A percentile compares a stretch with the other conserved stretches of the same genome.
Evolutionary conservation across 2,113 vertebrate genomes (phyloP).

Genomic region (Corythornis cristatus): DNA sequence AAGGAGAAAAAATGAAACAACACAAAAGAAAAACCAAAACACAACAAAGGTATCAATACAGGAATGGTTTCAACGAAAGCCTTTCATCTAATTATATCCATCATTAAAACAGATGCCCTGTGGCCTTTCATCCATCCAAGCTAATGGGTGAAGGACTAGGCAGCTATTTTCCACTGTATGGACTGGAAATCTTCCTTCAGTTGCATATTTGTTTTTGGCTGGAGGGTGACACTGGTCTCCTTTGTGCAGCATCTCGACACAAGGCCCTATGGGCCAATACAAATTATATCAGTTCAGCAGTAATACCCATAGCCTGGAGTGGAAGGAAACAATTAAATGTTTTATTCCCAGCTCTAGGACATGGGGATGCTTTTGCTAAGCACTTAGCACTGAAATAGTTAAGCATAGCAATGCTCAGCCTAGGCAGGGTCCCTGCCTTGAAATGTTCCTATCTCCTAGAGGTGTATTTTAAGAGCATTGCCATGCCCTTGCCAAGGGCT

Average conservation of each 20-base stretch:
- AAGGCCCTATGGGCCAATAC: neutral
- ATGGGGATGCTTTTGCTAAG: neutral
- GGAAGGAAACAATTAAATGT: neutral
- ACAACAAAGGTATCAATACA: neutral
- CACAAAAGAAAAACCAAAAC: no score
- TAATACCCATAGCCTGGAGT: no score
- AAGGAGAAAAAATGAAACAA: neutral
- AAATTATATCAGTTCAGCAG: neutral
- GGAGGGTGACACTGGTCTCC: neutral
- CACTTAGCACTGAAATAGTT: neutral
- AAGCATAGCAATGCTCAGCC: neutral
- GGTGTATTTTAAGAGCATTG: neutral
- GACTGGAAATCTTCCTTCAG: neutral
- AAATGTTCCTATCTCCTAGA: neutral
- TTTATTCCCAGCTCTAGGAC: neutral
- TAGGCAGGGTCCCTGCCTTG: neutral
- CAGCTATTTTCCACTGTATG: neutral
- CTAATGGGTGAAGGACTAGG: neutral
- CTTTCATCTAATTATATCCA: neutral
- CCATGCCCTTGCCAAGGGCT: neutral
- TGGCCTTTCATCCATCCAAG: neutral
- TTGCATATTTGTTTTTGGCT: neutral
- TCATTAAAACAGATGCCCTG: slow-evolving; percentile 5
- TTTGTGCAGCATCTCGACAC: neutral
- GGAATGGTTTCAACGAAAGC: neutral